phyloP scores from a whole-genome alignment of 2,113 vertebrate genomes.

The Oceanites oceanicus region DNA sequence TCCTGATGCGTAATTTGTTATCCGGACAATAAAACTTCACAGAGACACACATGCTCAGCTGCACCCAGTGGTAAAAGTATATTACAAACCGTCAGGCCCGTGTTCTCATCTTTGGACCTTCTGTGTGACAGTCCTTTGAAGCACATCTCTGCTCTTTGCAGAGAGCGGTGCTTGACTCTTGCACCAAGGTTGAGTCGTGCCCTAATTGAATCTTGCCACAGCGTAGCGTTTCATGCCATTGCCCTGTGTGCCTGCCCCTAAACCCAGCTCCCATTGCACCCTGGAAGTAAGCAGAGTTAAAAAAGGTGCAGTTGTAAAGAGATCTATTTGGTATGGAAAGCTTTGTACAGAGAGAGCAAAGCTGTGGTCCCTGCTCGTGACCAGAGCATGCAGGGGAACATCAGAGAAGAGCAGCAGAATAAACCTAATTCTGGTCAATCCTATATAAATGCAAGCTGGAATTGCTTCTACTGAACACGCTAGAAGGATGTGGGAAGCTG shows the following conservation, averaged over 20 bases:
- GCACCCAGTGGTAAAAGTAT: not conserved
- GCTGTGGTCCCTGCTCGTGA: not conserved
- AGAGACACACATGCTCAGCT: not conserved
- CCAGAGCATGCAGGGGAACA: not conserved
- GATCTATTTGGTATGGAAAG: not conserved
- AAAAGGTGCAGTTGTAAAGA: not conserved
- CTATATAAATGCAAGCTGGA: not conserved
- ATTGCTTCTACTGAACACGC: not conserved
- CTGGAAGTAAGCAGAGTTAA: not conserved
- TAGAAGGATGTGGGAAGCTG: not conserved
- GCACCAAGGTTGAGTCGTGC: not conserved
- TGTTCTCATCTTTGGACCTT: not conserved
- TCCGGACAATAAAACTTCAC: not conserved
- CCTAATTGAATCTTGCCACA: not conserved
- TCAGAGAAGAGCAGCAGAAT: not conserved
- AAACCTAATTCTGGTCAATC: not conserved
- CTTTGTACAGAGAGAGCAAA: not conserved
- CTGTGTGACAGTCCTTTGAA: not conserved
- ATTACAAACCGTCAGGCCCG: not conserved
- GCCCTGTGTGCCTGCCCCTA: not conserved
- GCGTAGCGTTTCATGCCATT: accelerated
- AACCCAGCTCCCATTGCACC: not conserved
- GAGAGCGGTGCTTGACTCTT: not conserved
- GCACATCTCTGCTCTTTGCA: not conserved
- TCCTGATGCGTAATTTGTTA: slow-evolving; percentile 22